Base-by-base conservation (phyloP, 2,113 vertebrate species). In the Antechinus stuartii region DNA sequence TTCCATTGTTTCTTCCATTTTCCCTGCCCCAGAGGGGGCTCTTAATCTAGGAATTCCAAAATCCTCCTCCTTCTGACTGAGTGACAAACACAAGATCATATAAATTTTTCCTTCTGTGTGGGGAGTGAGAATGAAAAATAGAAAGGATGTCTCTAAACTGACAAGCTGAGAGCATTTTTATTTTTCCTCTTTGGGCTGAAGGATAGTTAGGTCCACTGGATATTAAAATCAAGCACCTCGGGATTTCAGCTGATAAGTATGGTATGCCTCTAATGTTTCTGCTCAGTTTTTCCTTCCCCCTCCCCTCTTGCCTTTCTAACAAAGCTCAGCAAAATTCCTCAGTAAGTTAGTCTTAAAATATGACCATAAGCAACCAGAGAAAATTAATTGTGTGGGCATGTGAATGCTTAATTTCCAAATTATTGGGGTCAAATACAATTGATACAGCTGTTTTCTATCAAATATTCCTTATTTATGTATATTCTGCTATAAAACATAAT, bases 401-500 rank as follows among this genome's bases (percentile, higher is more conserved):
- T 10, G 2, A 25, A 0, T 0, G n/a, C 30, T 53, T 90, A 54
- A 30, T 54, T 93, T 54, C 76, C 26, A 55, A 96, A 61, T 35
- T 0, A 6, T 26, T 42, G 61, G 54, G 30, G 61, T 52, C 42
- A 46, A 6, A 12, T 2, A 2, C 0, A 19, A 54, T 8, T 1
- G 50, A 30, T 84, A 53, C 93, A 90, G 24, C 42, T 12, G n/a
- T 30, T 91, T 56, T 30, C 54, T 25, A 4, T 27, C 7, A 8
- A 19, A 14, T 1, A 0, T 2, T 0, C 0, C 11, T 4, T 30
- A 35, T 27, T 8, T n/a, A 30, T 3, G 49, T 25, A 42, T 46
- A 1, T 49, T 8, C 3, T 0, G 0, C 53, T 4, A 42, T 16
- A 92, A 68, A 2, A 26, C 0, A 22, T 7, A 1, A 0, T 8